Percentiles rank a stretch among this genome's conserved stretches.
Conservation (phyloP, 2,888 invertebrate genomes). For the Melanostoma scalare region DNA sequence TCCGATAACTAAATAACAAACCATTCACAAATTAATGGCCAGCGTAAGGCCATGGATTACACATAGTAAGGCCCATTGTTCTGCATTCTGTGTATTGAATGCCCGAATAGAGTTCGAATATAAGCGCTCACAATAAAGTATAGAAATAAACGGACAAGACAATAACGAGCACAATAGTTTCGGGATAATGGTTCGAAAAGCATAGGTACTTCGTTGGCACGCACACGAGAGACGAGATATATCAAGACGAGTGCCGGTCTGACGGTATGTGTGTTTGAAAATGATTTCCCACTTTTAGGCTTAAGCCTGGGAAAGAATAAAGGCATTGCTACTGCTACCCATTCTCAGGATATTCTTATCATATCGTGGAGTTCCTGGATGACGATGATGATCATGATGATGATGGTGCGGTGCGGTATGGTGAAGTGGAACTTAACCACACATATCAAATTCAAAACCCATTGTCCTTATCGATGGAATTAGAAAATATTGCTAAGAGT, state of each 20-base stretch:
- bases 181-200: slow-evolving; percentile 42
- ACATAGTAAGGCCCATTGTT: slow-evolving; percentile 46
- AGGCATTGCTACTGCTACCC: slow-evolving; percentile 2
- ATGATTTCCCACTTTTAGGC: slow-evolving; percentile 67
- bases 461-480: slow-evolving; percentile 64
- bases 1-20: slow-evolving; percentile 61
- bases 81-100: slow-evolving; percentile 33
- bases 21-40: slow-evolving; percentile 46
- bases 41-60: slow-evolving; percentile 68
- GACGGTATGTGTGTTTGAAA: slow-evolving; percentile 22
- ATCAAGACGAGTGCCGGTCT: not conserved
- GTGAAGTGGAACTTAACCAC: slow-evolving; percentile 39
- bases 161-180: slow-evolving; percentile 66
- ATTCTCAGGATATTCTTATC: slow-evolving; percentile 48
- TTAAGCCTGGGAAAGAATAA: slow-evolving; percentile 14
- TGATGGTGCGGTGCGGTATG: not conserved
- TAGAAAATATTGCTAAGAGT: slow-evolving; percentile 70
- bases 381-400: slow-evolving; percentile 23
- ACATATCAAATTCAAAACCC: slow-evolving; percentile 70
- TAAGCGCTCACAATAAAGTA: slow-evolving; percentile 43
- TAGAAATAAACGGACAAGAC: slow-evolving; percentile 31
- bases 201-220: slow-evolving; percentile 33
- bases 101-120: slow-evolving; percentile 39
- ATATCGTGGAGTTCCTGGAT: slow-evolving; percentile 34
- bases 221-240: slow-evolving; percentile 6